Conservation (phyloP, 1,140 invertebrate species). For the Cheumatopsyche charites region DNA sequence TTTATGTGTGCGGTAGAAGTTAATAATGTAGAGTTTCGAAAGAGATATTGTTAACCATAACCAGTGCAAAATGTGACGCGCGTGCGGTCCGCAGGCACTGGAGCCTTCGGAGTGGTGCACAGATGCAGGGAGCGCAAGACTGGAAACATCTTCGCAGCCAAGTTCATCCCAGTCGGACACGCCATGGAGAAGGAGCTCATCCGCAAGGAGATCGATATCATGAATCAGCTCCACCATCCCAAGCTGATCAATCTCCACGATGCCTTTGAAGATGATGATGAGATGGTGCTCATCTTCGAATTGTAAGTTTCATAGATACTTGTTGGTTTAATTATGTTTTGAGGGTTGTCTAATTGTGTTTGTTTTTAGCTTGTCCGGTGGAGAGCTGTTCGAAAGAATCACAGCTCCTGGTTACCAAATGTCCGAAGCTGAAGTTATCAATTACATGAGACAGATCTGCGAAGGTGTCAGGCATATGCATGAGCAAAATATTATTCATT, state of each 20-base stretch:
- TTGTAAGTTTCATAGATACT: constrained; percentile 76
- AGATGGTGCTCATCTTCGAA: constrained; percentile 99
- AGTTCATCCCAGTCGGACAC: constrained; percentile 97
- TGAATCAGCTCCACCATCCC: constrained; percentile 98
- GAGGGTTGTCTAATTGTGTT: constrained; percentile 78
- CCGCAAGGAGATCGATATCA: constrained; percentile 97
- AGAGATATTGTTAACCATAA: constrained; percentile 32
- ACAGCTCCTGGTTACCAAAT: constrained; percentile 97
- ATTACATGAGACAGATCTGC: constrained; percentile 99
- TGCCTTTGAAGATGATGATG: constrained; percentile 98
- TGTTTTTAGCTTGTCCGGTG: constrained; percentile 86
- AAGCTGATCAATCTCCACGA: constrained; percentile 98
- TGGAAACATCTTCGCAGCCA: constrained; percentile 97
- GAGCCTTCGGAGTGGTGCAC: constrained; percentile 98
- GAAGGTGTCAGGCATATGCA: constrained; percentile 99
- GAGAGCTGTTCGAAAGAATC: constrained; percentile 97
- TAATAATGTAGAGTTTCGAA: constrained; percentile 26
- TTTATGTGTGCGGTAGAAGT: constrained; percentile 19
- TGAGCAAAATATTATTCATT: constrained; percentile 98
- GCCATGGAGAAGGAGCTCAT: constrained; percentile 96
- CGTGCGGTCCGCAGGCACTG: constrained; percentile 71
- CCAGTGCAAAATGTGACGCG: constrained; percentile 30
- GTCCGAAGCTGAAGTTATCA: constrained; percentile 99
- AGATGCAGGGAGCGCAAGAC: constrained; percentile 94
- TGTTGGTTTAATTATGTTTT: constrained; percentile 38